phyloP scores from a whole-genome alignment of 2,888 invertebrate species.

The Crocallis elinguaria region DNA sequence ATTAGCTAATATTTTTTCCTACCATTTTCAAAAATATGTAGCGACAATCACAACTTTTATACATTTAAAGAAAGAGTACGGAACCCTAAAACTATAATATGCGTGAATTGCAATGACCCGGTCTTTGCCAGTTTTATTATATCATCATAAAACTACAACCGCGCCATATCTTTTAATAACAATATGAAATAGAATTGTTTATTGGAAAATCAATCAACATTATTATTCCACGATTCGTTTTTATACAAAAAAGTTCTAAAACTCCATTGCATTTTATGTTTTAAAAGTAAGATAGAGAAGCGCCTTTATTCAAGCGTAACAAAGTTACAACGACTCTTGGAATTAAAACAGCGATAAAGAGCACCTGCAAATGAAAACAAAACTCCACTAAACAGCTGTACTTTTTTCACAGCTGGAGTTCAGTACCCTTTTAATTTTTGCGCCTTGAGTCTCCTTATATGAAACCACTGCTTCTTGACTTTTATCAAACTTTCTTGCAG shows the following conservation, averaged over 20 bases:
- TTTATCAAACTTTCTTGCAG: too few species aligned
- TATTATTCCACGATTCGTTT: background rate
- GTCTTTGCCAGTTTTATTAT: too few species aligned
- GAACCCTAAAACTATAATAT: too few species aligned
- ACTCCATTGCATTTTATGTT: conserved; percentile 3
- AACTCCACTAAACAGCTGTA: conserved; percentile 13
- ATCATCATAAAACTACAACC: too few species aligned
- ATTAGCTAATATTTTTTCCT: too few species aligned
- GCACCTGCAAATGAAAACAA: conserved; percentile 26
- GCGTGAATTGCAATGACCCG: too few species aligned
- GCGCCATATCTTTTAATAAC: too few species aligned
- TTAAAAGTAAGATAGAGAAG: background rate
- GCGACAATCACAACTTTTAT: too few species aligned
- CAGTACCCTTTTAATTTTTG: background rate
- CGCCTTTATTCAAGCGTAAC: conserved; percentile 7
- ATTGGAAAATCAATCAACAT: background rate
- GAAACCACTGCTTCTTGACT: background rate
- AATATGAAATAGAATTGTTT: background rate
- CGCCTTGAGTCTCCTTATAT: background rate
- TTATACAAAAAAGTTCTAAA: background rate
- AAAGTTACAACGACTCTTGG: conserved; percentile 21
- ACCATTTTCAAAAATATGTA: too few species aligned
- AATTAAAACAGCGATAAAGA: conserved; percentile 19
- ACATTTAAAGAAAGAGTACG: too few species aligned
- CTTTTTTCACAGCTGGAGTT: conserved; percentile 2